Evolutionary conservation across 1,140 invertebrate genomes (phyloP).

Genomic region (Maniola jurtina): DNA sequence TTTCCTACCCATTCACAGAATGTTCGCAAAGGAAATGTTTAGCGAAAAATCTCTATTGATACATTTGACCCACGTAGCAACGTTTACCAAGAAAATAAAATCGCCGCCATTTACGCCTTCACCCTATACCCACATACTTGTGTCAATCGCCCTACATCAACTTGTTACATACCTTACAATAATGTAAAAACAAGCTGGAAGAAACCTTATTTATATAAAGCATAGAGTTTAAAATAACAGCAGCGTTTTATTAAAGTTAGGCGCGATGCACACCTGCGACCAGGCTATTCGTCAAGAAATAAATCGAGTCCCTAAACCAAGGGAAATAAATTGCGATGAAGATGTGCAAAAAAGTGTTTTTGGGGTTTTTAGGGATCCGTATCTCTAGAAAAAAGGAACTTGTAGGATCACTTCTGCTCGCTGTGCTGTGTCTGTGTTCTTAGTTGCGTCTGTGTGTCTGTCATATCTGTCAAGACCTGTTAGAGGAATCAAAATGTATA

Average conservation of each 20-base stretch:
- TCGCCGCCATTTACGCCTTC: conserved; percentile 33
- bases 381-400: background rate
- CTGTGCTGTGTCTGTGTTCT: background rate
- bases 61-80: conserved; percentile 20
- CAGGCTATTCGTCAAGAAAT: conserved; percentile 45
- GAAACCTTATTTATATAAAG: conserved; percentile 14
- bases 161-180: conserved; percentile 30
- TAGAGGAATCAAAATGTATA: no score
- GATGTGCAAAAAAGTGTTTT: conserved; percentile 25
- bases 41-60: conserved; percentile 7
- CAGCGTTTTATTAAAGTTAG: conserved; percentile 9
- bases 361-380: conserved; percentile 9
- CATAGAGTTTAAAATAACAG: conserved; percentile 8
- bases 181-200: conserved; percentile 1
- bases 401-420: no score
- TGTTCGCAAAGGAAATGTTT: background rate
- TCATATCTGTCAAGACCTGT: no score
- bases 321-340: conserved; percentile 34
- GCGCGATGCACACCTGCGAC: conserved; percentile 40
- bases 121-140: conserved; percentile 34
- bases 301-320: conserved; percentile 39
- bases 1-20: no score
- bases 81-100: conserved; percentile 36
- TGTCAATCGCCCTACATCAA: conserved; percentile 50
- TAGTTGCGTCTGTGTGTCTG: no score